These are phyloP conservation scores for Nomada flava DNA, from an alignment of 2,888 invertebrate species.

Conservation along the genomic window DNA sequence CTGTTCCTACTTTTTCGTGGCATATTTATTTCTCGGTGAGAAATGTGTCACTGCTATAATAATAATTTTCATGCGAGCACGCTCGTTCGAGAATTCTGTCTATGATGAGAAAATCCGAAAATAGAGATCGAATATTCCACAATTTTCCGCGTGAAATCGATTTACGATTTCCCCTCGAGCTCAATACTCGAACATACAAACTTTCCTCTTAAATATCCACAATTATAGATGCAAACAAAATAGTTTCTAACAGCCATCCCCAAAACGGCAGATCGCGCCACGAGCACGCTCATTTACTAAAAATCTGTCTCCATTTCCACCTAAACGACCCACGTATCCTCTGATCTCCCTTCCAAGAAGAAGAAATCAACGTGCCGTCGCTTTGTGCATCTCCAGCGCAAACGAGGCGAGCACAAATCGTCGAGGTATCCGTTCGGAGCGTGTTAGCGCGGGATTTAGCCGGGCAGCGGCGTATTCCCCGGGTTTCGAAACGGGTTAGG, in stretches of 20 bases:
- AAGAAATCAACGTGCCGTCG: slow-evolving; percentile 16
- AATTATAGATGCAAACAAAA: neutral
- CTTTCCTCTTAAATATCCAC: neutral
- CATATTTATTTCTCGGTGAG: no score
- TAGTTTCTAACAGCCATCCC: neutral
- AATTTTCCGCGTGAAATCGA: no score
- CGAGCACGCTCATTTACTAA: slow-evolving; percentile 7
- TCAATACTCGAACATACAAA: no score
- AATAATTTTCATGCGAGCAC: no score
- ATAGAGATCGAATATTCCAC: no score
- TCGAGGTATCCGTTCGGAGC: slow-evolving; percentile 63
- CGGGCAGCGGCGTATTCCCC: slow-evolving; percentile 12
- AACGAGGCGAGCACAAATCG: slow-evolving; percentile 71
- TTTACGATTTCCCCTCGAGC: no score
- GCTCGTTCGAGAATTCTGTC: neutral
- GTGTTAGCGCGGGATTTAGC: slow-evolving; percentile 52
- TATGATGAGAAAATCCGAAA: no score
- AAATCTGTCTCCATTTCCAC: slow-evolving; percentile 17
- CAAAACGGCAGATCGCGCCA: neutral
- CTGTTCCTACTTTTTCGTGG: no score
- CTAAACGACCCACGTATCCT: slow-evolving; percentile 23
- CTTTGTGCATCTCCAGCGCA: slow-evolving; percentile 38
- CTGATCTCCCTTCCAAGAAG: slow-evolving; percentile 13
- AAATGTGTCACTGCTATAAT: no score
- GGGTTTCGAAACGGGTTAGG: slow-evolving; percentile 41